phyloP scores from a whole-genome alignment of 2,113 vertebrate genomes.

The Rhinolophus sinicus region DNA sequence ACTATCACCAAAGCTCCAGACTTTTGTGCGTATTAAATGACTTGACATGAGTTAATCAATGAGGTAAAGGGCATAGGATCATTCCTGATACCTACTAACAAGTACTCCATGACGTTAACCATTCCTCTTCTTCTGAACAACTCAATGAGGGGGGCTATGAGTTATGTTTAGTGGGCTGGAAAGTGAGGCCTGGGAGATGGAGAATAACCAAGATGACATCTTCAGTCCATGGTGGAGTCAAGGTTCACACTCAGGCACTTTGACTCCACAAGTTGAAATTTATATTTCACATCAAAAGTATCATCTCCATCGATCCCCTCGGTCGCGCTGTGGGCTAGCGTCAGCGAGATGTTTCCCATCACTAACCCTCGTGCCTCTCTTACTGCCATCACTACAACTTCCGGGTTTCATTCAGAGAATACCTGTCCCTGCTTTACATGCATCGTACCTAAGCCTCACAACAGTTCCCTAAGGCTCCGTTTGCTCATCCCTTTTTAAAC shows the following conservation, averaged over 20 bases:
- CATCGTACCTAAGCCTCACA: background rate
- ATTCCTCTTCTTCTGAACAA: background rate
- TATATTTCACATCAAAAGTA: conserved; percentile 1
- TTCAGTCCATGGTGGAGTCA: background rate
- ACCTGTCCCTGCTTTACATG: background rate
- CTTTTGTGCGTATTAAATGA: background rate
- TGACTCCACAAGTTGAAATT: background rate
- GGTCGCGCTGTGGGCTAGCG: background rate
- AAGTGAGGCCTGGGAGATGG: background rate
- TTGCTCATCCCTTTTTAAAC: background rate
- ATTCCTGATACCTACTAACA: background rate
- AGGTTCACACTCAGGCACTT: background rate
- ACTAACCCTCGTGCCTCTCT: background rate
- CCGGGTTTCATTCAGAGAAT: background rate
- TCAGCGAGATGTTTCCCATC: background rate
- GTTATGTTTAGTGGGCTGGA: background rate
- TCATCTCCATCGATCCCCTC: background rate
- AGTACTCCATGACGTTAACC: background rate
- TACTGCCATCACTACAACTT: background rate
- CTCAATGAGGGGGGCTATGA: background rate
- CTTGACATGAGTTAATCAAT: background rate
- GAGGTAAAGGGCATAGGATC: background rate
- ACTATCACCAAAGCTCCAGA: background rate
- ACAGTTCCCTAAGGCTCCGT: background rate
- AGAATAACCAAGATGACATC: background rate